phyloP scores from a whole-genome alignment of 2,888 invertebrate species.

The Meta bourneti region DNA sequence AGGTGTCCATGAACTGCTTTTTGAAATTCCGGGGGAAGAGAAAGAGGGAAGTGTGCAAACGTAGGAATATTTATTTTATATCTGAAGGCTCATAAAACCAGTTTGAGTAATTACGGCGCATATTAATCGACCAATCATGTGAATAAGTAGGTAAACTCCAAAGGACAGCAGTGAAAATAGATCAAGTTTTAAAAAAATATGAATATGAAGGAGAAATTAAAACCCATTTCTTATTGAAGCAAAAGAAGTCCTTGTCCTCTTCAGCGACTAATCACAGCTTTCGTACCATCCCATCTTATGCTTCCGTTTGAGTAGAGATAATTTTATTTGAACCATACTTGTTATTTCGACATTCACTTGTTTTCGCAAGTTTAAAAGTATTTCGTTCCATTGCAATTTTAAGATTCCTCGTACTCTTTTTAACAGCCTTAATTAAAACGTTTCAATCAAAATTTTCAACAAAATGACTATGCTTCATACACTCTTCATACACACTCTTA shows the following conservation, averaged over 20 bases:
- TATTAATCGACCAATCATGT: conserved; percentile 31
- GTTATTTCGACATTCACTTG: background rate
- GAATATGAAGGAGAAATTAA: conserved; percentile 6
- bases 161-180: conserved; percentile 13
- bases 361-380: too few species aligned
- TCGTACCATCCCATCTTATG: background rate
- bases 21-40: background rate
- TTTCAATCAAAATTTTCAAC: too few species aligned
- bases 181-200: background rate
- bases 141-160: conserved; percentile 7
- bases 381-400: too few species aligned
- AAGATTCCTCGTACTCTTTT: too few species aligned
- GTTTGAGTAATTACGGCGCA: conserved; percentile 18
- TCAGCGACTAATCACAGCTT: background rate
- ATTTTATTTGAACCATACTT: background rate
- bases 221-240: background rate
- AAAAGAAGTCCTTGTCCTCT: background rate
- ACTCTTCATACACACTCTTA: too few species aligned
- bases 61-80: conserved; percentile 26
- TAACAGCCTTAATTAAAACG: too few species aligned
- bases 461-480: too few species aligned
- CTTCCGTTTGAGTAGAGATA: background rate
- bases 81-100: conserved; percentile 51
- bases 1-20: conserved; percentile 46
- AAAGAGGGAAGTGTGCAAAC: background rate